phyloP scores from a whole-genome alignment of 2,797 vertebrate species.

The Micromesistius poutassou region DNA sequence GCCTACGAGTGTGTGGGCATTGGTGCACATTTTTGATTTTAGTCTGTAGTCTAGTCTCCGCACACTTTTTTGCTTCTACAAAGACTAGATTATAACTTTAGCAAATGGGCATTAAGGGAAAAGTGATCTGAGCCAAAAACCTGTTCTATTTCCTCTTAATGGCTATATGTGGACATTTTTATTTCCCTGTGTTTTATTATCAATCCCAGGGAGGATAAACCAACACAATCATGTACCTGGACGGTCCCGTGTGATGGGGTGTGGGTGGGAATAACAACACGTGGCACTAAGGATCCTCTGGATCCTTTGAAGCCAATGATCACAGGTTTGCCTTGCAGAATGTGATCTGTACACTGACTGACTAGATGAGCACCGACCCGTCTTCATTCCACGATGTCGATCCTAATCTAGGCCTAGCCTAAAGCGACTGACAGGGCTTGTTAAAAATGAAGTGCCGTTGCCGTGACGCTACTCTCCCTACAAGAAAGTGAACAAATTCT shows the following conservation, averaged over 20 bases:
- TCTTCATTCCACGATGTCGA: no score
- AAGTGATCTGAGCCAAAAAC: background rate
- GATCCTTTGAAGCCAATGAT: conserved; percentile 49
- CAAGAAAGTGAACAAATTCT: background rate
- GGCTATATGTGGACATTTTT: background rate
- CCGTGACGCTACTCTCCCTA: background rate
- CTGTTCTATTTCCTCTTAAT: background rate
- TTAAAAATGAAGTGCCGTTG: no score
- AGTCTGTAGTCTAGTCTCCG: no score
- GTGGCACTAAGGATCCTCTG: conserved; percentile 44
- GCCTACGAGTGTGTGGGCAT: background rate
- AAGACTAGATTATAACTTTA: background rate
- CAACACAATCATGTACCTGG: background rate
- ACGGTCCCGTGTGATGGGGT: conserved; percentile 29
- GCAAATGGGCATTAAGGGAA: background rate
- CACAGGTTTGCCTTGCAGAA: conserved; percentile 33
- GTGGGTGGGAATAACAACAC: conserved; percentile 35
- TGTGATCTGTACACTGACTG: conserved; percentile 20
- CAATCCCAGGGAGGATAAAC: conserved; percentile 21
- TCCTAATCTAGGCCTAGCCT: background rate
- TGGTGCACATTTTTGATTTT: background rate
- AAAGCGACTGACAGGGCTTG: background rate
- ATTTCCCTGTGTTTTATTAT: background rate
- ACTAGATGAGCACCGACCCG: conserved; percentile 14
- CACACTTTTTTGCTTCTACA: background rate